Evolutionary conservation across 2,113 vertebrate species (phyloP).

Genomic region (Neotoma lepida): DNA sequence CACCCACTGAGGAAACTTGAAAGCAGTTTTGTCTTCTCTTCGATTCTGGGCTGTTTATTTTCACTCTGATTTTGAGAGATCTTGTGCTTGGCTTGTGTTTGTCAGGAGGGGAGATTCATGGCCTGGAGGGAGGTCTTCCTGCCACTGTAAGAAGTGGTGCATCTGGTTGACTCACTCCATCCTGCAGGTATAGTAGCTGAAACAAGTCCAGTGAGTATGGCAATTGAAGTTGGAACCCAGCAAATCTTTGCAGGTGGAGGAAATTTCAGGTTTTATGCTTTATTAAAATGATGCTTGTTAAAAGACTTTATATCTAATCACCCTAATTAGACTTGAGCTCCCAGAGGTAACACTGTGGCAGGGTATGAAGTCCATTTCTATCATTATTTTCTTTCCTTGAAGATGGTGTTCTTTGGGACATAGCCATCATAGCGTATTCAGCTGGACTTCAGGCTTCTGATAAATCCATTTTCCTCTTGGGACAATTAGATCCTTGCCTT

Average conservation of each 20-base stretch:
- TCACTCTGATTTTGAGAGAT: conserved; percentile 71
- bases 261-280: conserved; percentile 57
- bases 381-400: background rate
- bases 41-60: conserved; percentile 64
- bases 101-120: conserved; percentile 52
- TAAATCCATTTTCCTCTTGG: conserved; percentile 26
- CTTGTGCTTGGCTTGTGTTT: conserved; percentile 59
- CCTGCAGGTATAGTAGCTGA: conserved; percentile 44
- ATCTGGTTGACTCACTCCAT: conserved; percentile 16
- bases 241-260: conserved; percentile 58
- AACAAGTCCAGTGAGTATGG: background rate
- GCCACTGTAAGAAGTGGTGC: background rate
- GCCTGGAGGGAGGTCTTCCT: conserved; percentile 48
- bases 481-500: conserved; percentile 50
- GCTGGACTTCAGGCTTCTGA: conserved; percentile 17
- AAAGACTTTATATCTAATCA: conserved; percentile 64
- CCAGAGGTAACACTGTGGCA: conserved; percentile 36
- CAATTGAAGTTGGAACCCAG: conserved; percentile 54
- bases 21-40: conserved; percentile 77
- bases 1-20: conserved; percentile 73
- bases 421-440: background rate
- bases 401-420: conserved; percentile 20
- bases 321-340: conserved; percentile 50
- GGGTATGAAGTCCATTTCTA: conserved; percentile 26
- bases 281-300: conserved; percentile 65